A percentile compares a stretch with the other conserved stretches of the same genome.
These are phyloP conservation scores for Ophion obscuratus DNA, from an alignment of 2,888 invertebrate genomes.

Conservation along the genomic window DNA sequence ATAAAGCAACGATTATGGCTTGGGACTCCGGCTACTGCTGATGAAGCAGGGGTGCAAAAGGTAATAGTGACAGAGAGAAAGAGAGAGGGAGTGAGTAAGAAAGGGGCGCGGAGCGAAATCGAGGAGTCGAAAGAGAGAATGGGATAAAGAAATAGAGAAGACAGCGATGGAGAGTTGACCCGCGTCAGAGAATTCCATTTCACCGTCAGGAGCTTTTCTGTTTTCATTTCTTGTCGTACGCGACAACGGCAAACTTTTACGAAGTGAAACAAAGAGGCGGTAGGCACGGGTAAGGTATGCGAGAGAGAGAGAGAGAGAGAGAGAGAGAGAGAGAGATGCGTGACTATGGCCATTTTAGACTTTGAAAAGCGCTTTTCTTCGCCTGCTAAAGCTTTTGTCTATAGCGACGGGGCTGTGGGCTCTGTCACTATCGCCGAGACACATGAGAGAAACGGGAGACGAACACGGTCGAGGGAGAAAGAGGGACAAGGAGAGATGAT, in stretches of 20 bases:
- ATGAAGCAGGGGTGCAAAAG: neutral
- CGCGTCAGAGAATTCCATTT: conserved; percentile 34
- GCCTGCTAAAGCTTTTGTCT: conserved; percentile 46
- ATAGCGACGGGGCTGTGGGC: conserved; percentile 7
- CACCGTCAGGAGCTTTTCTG: conserved; percentile 48
- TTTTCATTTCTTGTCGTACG: conserved; percentile 42
- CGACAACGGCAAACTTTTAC: conserved; percentile 56
- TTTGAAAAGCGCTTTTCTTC: conserved; percentile 59
- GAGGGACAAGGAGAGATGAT: conserved; percentile 47
- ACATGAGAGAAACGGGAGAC: conserved; percentile 4
- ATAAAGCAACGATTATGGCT: conserved; percentile 32
- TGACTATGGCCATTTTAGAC: conserved; percentile 65
- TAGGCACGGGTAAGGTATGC: conserved; percentile 7
- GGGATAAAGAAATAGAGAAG: neutral
- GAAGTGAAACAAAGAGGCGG: conserved; percentile 50
- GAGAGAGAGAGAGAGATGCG: conserved; percentile 26
- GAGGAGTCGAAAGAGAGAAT: neutral
- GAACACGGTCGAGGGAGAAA: neutral
- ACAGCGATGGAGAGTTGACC: conserved; percentile 23
- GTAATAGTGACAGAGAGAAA: too few species aligned
- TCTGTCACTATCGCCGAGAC: conserved; percentile 25
- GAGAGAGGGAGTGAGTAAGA: neutral
- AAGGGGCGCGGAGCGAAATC: neutral
- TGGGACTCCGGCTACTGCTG: neutral
- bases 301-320: conserved; percentile 3